A percentile compares a stretch with the other conserved stretches of the same genome.
Evolutionary conservation across 2,797 vertebrate genomes (phyloP).

Genomic region (Tokudaia tokunoshimensis): DNA sequence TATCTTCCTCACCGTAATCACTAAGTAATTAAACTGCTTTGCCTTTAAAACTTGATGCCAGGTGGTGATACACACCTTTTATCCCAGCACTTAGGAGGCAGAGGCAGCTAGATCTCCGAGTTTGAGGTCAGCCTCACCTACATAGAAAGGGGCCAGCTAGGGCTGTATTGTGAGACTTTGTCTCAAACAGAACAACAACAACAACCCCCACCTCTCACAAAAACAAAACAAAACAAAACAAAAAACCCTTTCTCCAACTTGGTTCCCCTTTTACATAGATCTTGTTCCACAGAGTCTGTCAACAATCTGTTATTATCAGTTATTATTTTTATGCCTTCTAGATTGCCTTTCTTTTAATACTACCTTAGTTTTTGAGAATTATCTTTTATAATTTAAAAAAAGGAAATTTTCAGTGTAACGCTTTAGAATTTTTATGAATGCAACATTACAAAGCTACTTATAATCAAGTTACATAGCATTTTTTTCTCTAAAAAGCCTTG

Average conservation of each 20-base stretch:
- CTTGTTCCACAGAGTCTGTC: neutral
- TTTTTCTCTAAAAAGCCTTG: neutral
- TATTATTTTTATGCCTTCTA: neutral
- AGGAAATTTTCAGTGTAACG: neutral
- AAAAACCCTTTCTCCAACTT: neutral
- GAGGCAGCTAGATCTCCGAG: neutral
- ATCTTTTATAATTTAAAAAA: neutral
- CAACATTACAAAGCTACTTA: neutral
- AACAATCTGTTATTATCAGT: neutral
- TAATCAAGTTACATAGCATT: neutral
- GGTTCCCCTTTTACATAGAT: neutral
- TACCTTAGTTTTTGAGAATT: conserved; percentile 19
- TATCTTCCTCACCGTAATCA: neutral
- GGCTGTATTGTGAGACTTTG: neutral
- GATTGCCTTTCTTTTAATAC: conserved; percentile 12
- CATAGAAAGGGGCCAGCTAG: neutral
- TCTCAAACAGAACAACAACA: neutral
- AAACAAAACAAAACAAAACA: neutral
- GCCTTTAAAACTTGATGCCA: neutral
- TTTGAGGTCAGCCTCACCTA: neutral
- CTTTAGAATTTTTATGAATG: neutral
- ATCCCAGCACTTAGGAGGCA: neutral
- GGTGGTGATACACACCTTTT: neutral
- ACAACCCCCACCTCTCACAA: too few species aligned
- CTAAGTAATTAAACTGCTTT: neutral